Evolutionary conservation across 2,113 vertebrate genomes (phyloP).

Genomic region (Rhagologus leucostigma): DNA sequence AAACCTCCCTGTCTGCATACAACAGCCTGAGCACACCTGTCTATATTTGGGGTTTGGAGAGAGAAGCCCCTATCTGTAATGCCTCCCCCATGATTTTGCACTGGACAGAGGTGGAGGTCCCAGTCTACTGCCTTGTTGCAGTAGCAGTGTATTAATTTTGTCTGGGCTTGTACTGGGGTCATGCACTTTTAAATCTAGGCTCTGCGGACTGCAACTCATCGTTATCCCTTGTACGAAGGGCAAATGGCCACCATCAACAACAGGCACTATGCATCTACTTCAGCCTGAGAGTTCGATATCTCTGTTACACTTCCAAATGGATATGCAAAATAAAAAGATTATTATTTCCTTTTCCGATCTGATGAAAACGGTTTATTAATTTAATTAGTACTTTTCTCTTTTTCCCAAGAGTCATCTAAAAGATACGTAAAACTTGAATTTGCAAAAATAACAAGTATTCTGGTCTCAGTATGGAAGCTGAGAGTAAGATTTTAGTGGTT

Average conservation of each 20-base stretch:
- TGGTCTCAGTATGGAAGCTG: not conserved
- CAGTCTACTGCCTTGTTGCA: not conserved
- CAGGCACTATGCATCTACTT: not conserved
- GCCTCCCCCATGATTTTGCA: fast-evolving
- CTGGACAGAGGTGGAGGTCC: not conserved
- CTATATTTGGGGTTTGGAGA: not conserved
- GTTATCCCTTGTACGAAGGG: not conserved
- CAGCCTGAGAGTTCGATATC: not conserved
- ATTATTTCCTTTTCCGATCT: not conserved
- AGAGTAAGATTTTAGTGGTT: not conserved
- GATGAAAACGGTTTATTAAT: not conserved
- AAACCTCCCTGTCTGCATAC: not conserved
- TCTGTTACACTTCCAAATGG: not conserved
- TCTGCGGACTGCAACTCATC: not conserved
- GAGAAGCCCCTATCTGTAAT: not conserved
- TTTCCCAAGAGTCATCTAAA: not conserved
- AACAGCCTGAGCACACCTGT: not conserved
- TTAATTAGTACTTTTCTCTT: not conserved
- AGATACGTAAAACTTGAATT: not conserved
- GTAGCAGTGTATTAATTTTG: not conserved
- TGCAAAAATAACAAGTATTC: not conserved
- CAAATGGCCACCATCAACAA: not conserved
- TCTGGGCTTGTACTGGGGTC: not conserved
- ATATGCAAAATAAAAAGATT: not conserved
- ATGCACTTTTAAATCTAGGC: not conserved